Percentiles rank a stretch among this genome's conserved stretches.
Evolutionary conservation across 2,888 invertebrate species (phyloP).

Genomic region (Heliconius aoede): DNA sequence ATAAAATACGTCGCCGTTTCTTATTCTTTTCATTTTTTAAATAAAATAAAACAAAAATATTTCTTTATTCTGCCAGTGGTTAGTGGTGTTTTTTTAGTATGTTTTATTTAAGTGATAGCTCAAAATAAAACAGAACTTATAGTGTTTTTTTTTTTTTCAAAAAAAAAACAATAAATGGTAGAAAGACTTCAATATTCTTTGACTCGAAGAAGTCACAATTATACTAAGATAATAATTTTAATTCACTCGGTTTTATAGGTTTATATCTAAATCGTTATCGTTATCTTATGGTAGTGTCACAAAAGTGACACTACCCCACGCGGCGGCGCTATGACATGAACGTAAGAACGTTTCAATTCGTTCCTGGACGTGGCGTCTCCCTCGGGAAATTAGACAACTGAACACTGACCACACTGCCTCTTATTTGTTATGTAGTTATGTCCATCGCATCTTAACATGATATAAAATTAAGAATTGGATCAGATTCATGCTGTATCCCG

Average conservation of each 20-base stretch:
- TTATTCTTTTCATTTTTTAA: neutral
- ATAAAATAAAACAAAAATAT: slow-evolving; percentile 18
- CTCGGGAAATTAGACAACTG: slow-evolving; percentile 78
- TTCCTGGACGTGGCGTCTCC: slow-evolving; percentile 69
- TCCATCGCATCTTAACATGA: slow-evolving; percentile 12
- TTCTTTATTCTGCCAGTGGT: neutral
- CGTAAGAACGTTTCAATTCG: slow-evolving; percentile 75
- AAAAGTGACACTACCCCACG: slow-evolving; percentile 56
- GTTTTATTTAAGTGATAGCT: too few species aligned
- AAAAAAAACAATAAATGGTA: neutral
- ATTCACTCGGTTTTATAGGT: neutral
- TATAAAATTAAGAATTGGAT: too few species aligned
- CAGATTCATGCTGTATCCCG: too few species aligned
- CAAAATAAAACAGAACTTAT: too few species aligned
- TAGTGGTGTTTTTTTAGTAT: too few species aligned
- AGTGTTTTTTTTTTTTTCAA: too few species aligned
- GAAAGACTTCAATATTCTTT: neutral
- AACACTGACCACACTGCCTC: slow-evolving; percentile 74
- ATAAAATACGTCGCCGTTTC: slow-evolving; percentile 12
- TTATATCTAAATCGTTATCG: too few species aligned
- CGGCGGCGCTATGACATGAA: slow-evolving; percentile 63
- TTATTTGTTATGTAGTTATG: slow-evolving; percentile 41
- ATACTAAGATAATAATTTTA: neutral
- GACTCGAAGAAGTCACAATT: neutral
- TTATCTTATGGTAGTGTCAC: too few species aligned